Evolutionary conservation across 2,888 invertebrate genomes (phyloP).

Genomic region (Alloscopus bannaensis): DNA sequence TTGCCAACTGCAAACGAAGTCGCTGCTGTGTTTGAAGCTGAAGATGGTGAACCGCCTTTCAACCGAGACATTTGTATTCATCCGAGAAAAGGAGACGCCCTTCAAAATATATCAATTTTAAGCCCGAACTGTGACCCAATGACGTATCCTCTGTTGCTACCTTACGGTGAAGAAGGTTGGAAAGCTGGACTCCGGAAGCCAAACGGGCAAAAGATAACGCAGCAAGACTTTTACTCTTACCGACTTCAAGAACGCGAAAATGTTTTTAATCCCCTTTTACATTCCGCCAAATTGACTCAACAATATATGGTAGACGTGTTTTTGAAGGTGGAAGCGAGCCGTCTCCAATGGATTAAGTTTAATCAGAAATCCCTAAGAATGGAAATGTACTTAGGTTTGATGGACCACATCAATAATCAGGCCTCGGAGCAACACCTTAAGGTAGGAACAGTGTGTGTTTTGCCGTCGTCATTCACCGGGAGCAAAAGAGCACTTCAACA

Average conservation of each 20-base stretch:
- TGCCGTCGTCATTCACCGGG: slow-evolving; percentile 4
- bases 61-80: slow-evolving; percentile 66
- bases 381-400: slow-evolving; percentile 73
- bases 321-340: slow-evolving; percentile 73
- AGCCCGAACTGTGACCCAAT: slow-evolving; percentile 70
- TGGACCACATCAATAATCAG: slow-evolving; percentile 59
- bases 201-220: slow-evolving; percentile 15
- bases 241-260: slow-evolving; percentile 47
- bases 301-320: slow-evolving; percentile 74
- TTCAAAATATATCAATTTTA: slow-evolving; percentile 35
- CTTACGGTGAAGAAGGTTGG: slow-evolving; percentile 70
- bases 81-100: not conserved
- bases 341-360: slow-evolving; percentile 69
- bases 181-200: not conserved
- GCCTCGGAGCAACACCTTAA: not conserved
- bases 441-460: not conserved
- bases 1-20: slow-evolving; percentile 65
- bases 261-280: slow-evolving; percentile 72
- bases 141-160: slow-evolving; percentile 71
- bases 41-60: slow-evolving; percentile 68
- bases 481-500: not conserved
- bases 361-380: slow-evolving; percentile 73
- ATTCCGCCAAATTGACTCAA: slow-evolving; percentile 72
- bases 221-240: slow-evolving; percentile 65
- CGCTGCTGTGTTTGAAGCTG: slow-evolving; percentile 63